phyloP scores from a whole-genome alignment of 2,888 invertebrate species.

The Melanostoma scalare region DNA sequence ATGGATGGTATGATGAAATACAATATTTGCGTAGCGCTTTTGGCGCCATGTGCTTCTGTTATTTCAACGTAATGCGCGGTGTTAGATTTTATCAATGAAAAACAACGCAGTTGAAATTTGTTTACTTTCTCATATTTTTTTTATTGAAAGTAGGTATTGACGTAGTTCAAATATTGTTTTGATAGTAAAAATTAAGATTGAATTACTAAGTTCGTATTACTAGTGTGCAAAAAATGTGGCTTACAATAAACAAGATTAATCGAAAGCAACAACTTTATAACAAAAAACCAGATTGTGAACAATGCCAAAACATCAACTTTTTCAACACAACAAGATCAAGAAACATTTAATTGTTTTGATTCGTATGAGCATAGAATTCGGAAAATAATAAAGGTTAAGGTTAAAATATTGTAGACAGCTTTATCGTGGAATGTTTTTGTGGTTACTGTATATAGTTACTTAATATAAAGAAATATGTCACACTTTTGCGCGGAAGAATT shows the following conservation, averaged over 20 bases:
- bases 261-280: not conserved
- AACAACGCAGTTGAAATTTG: conserved; percentile 18
- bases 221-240: no score
- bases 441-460: no score
- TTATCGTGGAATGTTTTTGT: no score
- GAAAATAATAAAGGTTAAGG: no score
- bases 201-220: no score
- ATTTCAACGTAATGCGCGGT: not conserved
- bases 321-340: not conserved
- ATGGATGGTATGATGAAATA: not conserved
- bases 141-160: not conserved
- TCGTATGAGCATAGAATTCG: no score
- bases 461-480: no score
- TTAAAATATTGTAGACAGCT: no score
- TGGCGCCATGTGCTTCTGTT: conserved; percentile 9
- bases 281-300: no score
- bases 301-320: no score
- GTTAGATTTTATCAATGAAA: conserved; percentile 14
- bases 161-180: conserved; percentile 10
- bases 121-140: not conserved
- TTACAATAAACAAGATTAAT: not conserved
- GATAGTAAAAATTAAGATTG: not conserved
- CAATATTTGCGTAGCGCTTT: conserved; percentile 14
- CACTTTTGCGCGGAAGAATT: no score
- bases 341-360: no score